phyloP scores from a whole-genome alignment of 2,888 invertebrate species.

The Ophioninae sp. region DNA sequence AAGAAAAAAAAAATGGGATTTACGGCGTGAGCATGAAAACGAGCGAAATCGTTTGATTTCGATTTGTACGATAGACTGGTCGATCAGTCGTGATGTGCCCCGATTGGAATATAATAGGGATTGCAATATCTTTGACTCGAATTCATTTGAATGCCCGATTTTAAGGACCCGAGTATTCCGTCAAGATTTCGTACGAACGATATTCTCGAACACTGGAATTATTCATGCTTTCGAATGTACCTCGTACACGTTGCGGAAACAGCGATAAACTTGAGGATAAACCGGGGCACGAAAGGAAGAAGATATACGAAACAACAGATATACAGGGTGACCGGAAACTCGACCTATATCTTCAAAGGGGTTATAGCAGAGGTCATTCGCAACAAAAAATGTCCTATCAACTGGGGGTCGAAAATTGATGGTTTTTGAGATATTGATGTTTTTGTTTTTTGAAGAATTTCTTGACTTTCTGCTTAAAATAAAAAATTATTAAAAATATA shows the following conservation, averaged over 20 bases:
- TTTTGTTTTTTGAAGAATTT: too few relatives aligned
- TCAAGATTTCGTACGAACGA: background rate
- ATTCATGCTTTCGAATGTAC: conserved; percentile 33
- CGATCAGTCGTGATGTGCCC: conserved; percentile 50
- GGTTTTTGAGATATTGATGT: too few relatives aligned
- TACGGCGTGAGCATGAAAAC: conserved; percentile 3
- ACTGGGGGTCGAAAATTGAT: too few relatives aligned
- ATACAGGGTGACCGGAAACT: too few relatives aligned
- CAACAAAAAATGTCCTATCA: too few relatives aligned
- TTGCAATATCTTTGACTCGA: conserved; percentile 33
- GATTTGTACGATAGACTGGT: conserved; percentile 56
- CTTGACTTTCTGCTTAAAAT: too few relatives aligned
- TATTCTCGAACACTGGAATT: conserved; percentile 35
- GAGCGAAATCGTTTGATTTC: conserved; percentile 27
- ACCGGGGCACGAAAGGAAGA: conserved; percentile 37
- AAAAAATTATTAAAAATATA: too few relatives aligned
- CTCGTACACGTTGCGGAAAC: conserved; percentile 14
- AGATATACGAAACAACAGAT: conserved; percentile 51
- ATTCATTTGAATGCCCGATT: conserved; percentile 22
- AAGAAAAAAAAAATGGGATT: background rate
- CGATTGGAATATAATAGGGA: conserved; percentile 15
- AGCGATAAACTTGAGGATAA: conserved; percentile 47
- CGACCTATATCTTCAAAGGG: too few relatives aligned
- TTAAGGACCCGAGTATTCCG: background rate
- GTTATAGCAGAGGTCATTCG: too few relatives aligned